Base-by-base conservation (phyloP, 2,113 vertebrate species). In the Chelonoidis abingdonii region DNA sequence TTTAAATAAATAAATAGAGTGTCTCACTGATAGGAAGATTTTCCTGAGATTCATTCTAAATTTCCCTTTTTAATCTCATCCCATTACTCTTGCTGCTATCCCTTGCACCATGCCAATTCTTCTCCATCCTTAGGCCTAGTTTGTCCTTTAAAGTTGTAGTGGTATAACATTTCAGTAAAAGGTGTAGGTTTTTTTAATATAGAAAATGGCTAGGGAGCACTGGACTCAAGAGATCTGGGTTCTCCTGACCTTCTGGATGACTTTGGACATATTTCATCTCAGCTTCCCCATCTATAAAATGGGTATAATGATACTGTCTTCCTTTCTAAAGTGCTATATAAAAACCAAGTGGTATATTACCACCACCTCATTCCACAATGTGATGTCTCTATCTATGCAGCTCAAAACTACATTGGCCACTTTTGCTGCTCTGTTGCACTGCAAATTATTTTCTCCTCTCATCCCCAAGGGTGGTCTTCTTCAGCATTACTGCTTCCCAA, bases 401-500 rank as follows among this genome's bases (percentile, higher is more conserved):
- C 35, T 41, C 35, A 87, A 84, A 92, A 93, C 80, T 1, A 79
- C 5, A 49, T 47, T 25, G 31, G 19, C 53, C 12, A 47, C 72
- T 56, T 50, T 50, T n/a, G 49, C 27, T 49, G 57, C n/a, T 88
- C 47, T 29, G n/a, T 10, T 27, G 8, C 7, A 86, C 79, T 19
- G 5, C 29, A 78, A 85, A 69, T 56, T 84, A 31, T 35, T 83
- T 83, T 14, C 38, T 57, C 25, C 49, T 82, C 80, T 21, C 11
- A 47, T 79, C 41, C 31, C n/a, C 6, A 25, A 0, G 1, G 4
- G 5, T 83, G 84, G 44, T 3, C 25, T 24, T 35, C 59, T 90
- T 47, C 47, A 50, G 29, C 31, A 52, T 2, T 35, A 17, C 14
- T 47, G 7, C 80, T 56, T 84, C 69, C 54, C 8, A 65, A n/a